phyloP scores from a whole-genome alignment of 1,140 invertebrate genomes.

The Scaptomyza montana region DNA sequence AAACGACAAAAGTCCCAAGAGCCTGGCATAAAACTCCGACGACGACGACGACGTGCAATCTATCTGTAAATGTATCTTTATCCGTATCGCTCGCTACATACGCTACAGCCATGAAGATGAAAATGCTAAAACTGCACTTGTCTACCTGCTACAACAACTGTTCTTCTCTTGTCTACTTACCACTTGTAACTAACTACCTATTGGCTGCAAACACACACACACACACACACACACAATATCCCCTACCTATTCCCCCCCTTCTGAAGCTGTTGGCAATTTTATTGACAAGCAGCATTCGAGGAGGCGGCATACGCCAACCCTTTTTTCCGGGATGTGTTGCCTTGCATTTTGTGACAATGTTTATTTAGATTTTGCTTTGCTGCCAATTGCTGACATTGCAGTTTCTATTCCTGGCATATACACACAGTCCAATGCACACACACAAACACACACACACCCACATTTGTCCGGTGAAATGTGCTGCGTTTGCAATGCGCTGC shows the following conservation, averaged over 20 bases:
- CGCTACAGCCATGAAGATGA: slow-evolving; percentile 21
- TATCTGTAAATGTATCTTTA: slow-evolving; percentile 61
- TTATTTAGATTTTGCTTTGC: slow-evolving; percentile 81
- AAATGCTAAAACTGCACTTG: slow-evolving; percentile 73
- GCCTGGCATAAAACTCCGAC: slow-evolving; percentile 26
- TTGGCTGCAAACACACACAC: slow-evolving; percentile 60
- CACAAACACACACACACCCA: slow-evolving; percentile 15
- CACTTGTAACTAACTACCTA: slow-evolving; percentile 61
- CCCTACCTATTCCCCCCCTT: slow-evolving; percentile 3
- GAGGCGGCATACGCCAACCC: slow-evolving; percentile 43
- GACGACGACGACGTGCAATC: slow-evolving; percentile 46
- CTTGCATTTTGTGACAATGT: slow-evolving; percentile 82
- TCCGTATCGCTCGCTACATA: slow-evolving; percentile 48
- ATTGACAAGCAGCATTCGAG: slow-evolving; percentile 58
- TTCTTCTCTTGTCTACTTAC: background rate
- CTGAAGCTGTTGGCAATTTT: slow-evolving; percentile 73
- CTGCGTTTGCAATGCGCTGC: slow-evolving; percentile 71
- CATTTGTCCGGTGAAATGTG: slow-evolving; percentile 50
- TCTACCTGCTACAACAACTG: slow-evolving; percentile 15
- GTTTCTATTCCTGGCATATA: slow-evolving; percentile 74
- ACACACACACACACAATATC: slow-evolving; percentile 36
- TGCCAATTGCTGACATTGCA: slow-evolving; percentile 82
- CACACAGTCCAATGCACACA: slow-evolving; percentile 39
- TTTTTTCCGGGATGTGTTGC: slow-evolving; percentile 46
- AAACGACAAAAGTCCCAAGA: slow-evolving; percentile 68